These are phyloP conservation scores for Sepioteuthis lessoniana DNA, from an alignment of 2,888 invertebrate species.

Conservation along the genomic window DNA sequence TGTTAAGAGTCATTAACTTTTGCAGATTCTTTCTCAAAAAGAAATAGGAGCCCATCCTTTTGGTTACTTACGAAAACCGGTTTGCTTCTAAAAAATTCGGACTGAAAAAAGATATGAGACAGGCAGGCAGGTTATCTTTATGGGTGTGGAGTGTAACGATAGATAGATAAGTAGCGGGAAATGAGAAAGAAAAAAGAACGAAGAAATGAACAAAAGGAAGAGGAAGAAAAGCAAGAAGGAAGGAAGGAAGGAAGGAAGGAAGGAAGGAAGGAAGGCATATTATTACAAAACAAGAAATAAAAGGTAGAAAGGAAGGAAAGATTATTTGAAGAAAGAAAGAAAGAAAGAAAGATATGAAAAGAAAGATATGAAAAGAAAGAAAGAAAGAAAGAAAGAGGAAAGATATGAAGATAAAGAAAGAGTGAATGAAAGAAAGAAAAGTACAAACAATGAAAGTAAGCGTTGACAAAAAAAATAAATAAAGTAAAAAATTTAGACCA, in stretches of 20 bases:
- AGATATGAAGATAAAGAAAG: too few relatives aligned
- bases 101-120: background rate
- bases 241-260: background rate
- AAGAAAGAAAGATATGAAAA: too few relatives aligned
- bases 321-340: too few relatives aligned
- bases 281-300: too few relatives aligned
- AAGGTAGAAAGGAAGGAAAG: too few relatives aligned
- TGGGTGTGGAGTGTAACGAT: background rate
- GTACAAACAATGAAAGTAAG: too few relatives aligned
- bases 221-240: background rate
- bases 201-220: background rate
- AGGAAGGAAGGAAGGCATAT: background rate
- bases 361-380: too few relatives aligned
- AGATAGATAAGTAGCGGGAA: background rate
- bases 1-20: background rate
- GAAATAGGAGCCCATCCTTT: background rate
- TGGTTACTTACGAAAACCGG: background rate
- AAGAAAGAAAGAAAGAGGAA: too few relatives aligned
- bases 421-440: too few relatives aligned
- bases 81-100: background rate
- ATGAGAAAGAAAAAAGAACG: background rate
- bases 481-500: too few relatives aligned
- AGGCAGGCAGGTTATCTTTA: background rate
- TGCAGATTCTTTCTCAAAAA: background rate
- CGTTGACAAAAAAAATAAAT: too few relatives aligned